Base-by-base conservation (phyloP, 2,888 invertebrate genomes). In the Deilephila elpenor region DNA sequence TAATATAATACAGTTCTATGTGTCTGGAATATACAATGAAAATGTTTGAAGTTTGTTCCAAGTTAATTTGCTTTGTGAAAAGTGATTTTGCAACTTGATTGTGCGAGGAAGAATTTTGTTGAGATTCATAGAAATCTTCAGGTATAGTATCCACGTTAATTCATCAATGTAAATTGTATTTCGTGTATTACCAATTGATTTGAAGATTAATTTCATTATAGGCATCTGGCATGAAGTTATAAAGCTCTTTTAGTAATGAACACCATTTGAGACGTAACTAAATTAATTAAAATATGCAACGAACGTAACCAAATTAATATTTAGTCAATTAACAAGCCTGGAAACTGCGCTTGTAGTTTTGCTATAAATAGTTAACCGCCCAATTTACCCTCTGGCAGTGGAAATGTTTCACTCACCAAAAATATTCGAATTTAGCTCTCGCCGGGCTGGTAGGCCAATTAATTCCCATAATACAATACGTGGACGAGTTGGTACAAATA, bases 401-500 rank as follows among this genome's bases (percentile, higher is more conserved):
- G 67, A 51, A 67, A 67, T 25, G 67, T 67, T 67, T 51, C 67
- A 67, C 67, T 67, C 51, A 67, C 67, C 51, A 25, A 67, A 64
- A 67, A 51, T 64, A 64, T 67, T 67, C 67, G 44, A 67, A 67
- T 67, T 67, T 67, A 67, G 67, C 67, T 67, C 67, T 8, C 25
- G 67, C 14, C 67, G 6, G 51, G 37, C 25, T 67, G 44, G 67
- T 67, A 44, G 67, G 51, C 44, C 67, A 67, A 67, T 67, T 67
- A 51, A 51, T 44, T 51, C 14, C 44, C 67, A 67, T 25, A 67
- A 25, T 67, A 67, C 51, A 51, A 67, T 67, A 67, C 14, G 67
- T 67, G 25, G 14, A 51, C 67, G 25, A 67, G 44, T 25, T 44
- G 51, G 25, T 67, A 67, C 51, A 51, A 44, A 67, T 67, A 51